Conservation (phyloP, 2,113 vertebrate genomes). For the Pavo muticus region DNA sequence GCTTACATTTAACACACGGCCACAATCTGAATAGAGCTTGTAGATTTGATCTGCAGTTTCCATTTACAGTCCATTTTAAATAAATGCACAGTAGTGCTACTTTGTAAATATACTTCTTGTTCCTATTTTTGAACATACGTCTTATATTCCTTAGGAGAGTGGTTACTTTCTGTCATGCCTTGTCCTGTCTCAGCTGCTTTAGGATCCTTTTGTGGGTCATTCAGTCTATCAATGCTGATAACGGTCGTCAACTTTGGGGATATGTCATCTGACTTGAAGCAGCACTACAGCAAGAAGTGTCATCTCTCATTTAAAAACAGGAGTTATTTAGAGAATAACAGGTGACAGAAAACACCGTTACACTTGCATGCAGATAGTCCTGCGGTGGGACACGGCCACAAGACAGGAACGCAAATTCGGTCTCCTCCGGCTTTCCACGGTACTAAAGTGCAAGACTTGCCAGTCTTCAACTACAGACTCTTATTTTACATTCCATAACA, state of each 20-base stretch:
- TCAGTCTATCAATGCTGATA: not conserved
- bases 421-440: not conserved
- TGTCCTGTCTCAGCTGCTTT: conserved; percentile 33
- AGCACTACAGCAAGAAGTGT: not conserved
- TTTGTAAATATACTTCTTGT: not conserved
- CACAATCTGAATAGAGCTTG: not conserved
- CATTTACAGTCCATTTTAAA: conserved; percentile 38
- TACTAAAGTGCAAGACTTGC: not conserved
- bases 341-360: not conserved
- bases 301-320: not conserved
- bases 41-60: conserved; percentile 16
- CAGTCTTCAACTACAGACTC: not conserved
- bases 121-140: not conserved
- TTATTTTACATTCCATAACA: not conserved
- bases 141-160: conserved; percentile 2
- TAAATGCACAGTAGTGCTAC: not conserved
- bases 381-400: not conserved
- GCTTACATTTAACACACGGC: not conserved
- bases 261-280: not conserved
- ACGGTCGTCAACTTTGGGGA: not conserved
- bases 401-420: not conserved
- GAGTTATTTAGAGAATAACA: not conserved
- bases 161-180: not conserved
- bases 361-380: not conserved
- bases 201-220: not conserved